phyloP scores from a whole-genome alignment of 2,113 vertebrate genomes.

The Mystacornis crossleyi region DNA sequence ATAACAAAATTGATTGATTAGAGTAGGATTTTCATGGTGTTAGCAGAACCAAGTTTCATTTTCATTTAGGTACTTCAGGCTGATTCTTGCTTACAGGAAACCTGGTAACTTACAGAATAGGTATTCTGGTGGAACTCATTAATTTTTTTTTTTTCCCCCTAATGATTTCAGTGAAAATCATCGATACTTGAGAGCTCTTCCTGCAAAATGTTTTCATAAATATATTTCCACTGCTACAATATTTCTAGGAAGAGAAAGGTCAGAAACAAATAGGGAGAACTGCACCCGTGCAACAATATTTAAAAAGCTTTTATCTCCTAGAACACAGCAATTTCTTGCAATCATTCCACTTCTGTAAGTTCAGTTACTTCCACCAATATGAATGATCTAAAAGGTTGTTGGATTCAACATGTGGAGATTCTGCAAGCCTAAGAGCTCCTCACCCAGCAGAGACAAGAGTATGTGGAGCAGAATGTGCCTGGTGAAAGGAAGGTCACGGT shows the following conservation, averaged over 20 bases:
- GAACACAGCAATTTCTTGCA: background rate
- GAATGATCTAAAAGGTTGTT: background rate
- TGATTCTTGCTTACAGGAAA: background rate
- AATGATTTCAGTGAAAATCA: background rate
- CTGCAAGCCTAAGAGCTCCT: background rate
- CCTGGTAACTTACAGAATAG: background rate
- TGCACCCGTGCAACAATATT: background rate
- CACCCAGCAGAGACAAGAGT: background rate
- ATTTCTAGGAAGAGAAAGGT: background rate
- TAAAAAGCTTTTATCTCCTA: background rate
- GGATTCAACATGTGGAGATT: background rate
- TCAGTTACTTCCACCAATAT: background rate
- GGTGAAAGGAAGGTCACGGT: fast-evolving
- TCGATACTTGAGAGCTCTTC: background rate
- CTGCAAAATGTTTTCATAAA: background rate
- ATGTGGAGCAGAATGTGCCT: background rate
- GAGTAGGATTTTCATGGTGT: background rate
- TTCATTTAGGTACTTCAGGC: background rate
- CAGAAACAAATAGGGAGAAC: background rate
- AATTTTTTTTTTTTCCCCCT: background rate
- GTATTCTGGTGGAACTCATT: background rate
- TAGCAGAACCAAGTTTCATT: background rate
- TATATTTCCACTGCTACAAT: background rate
- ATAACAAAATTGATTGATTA: background rate
- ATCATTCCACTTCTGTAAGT: background rate